Conservation (phyloP, 2,797 vertebrate genomes). For the Oreochromis mossambicus region DNA sequence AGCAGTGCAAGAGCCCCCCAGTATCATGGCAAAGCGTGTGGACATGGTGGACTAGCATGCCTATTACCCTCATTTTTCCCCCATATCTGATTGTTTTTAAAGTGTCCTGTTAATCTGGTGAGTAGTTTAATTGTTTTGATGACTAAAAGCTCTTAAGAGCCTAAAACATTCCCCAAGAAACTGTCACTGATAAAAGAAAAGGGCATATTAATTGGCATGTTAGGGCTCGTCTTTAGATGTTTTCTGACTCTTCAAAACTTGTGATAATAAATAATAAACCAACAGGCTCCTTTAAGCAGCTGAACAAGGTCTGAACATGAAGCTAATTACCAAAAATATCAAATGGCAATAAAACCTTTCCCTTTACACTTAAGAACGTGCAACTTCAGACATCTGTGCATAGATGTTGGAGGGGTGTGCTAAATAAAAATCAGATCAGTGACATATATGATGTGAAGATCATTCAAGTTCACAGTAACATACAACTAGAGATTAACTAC, state of each 20-base stretch:
- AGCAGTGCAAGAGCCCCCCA: not conserved
- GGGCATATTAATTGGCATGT: not conserved
- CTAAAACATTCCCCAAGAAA: not conserved
- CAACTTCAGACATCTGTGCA: not conserved
- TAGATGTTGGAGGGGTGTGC: not conserved
- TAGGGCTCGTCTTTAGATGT: not conserved
- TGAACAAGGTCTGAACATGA: not conserved
- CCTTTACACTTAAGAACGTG: not conserved
- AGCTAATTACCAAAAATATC: not conserved
- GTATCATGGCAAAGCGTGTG: not conserved
- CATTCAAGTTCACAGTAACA: not conserved
- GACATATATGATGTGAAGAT: not conserved
- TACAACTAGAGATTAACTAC: conserved; percentile 11
- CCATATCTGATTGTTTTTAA: not conserved
- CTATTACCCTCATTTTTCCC: not conserved
- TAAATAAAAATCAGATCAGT: not conserved
- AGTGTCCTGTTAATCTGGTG: not conserved
- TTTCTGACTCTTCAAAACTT: not conserved
- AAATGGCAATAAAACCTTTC: not conserved
- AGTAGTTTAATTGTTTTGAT: not conserved
- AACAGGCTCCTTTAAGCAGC: not conserved
- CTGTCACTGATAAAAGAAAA: not conserved
- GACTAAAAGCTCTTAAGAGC: not conserved
- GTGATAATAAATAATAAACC: not conserved
- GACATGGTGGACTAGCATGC: not conserved